Evolutionary conservation across 2,888 invertebrate species (phyloP), one percentile per base, ranked within the genome.

Genomic region (Drosophila peninsularis): DNA sequence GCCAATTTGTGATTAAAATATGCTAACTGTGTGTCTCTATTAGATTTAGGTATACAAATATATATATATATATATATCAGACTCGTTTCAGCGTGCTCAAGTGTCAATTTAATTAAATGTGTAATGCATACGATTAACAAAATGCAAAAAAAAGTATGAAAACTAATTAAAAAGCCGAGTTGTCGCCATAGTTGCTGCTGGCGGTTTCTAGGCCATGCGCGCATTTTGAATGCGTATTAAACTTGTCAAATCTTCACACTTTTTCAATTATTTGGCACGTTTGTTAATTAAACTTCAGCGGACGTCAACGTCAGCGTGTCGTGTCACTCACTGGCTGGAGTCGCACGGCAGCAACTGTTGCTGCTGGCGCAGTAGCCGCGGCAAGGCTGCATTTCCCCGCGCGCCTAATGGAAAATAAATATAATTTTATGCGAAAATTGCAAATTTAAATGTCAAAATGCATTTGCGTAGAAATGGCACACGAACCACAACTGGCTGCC

Each of bases 231-330:
- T 78, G 89, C 87, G 88, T 88, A 90, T 90, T 90, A 90, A 90
- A 90, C 90, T 90, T 91, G 91, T 90, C 90, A 90, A 90, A 90
- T 90, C 82, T 90, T 90, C 91, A 91, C 90, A 91, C 91, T 82
- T 90, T 90, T 90, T 86, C 88, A 90, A 90, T 85, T 90, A 90
- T 90, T 90, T 90, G 91, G 90, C 90, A 90, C 86, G 81, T 86
- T 79, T 82, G 80, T 90, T 91, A 90, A 91, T 90, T 91, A 91
- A 90, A 91, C 90, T 91, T 90, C 90, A 90, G 78, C 63, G 7
- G 41, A 67, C 65, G 79, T 74, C 80, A 77, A 79, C 80, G 82
- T 82, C 85, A 85, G 65, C 52, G 42, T 80, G 77, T 75, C 52
- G 42, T 80, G 77, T 75, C 75, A 68, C 49, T 62, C 73, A 77